Base-by-base conservation (phyloP, 2,113 vertebrate species). In the Penelope pileata region DNA sequence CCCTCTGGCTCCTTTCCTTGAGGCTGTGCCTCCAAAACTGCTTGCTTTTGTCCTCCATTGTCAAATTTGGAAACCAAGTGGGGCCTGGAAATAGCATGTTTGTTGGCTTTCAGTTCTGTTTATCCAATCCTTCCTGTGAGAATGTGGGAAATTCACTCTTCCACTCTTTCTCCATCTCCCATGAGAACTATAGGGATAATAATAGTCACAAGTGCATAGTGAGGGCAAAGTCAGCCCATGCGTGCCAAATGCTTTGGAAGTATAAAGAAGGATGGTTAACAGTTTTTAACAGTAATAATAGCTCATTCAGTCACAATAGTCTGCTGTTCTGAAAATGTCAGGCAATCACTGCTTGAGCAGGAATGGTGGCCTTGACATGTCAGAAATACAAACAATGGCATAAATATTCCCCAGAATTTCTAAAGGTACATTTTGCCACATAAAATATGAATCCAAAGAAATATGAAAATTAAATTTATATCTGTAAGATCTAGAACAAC, bases 91-190 rank as follows among this genome's bases (percentile, higher is more conserved):
- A 75, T 21, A 23, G 21, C 3, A 1, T 32, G 70, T 51, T 78
- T 81, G 53, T 78, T 81, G 53, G 30, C 53, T 86, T 74, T 86
- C 53, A 34, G 29, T 82, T 86, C 42, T 36, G 10, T 91, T 93
- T 89, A 79, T 87, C 34, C 45, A 75, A 26, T 0, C 1, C 51
- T 91, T 94, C 91, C 91, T 66, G 48, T 66, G 48, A 64, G 47
- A 90, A 75, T 81, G 56, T 88, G 92, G 80, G 92, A 94, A 94
- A 90, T 47, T 29, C 29, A 32, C 54, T 90, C 76, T 88, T 74
- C 64, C 16, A 32, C 38, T 75, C 74, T 59, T 12, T 32, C 68
- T 91, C 69, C 53, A 76, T 76, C 30, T 91, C 83, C 68, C 56
- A 21, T 50, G 91, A 81, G 62, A n/a, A 45, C 40, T 76, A 1